Percentiles rank a stretch among this genome's conserved stretches.
These are phyloP conservation scores for Ostrea edulis DNA, from an alignment of 1,140 invertebrate species.

Conservation along the genomic window DNA sequence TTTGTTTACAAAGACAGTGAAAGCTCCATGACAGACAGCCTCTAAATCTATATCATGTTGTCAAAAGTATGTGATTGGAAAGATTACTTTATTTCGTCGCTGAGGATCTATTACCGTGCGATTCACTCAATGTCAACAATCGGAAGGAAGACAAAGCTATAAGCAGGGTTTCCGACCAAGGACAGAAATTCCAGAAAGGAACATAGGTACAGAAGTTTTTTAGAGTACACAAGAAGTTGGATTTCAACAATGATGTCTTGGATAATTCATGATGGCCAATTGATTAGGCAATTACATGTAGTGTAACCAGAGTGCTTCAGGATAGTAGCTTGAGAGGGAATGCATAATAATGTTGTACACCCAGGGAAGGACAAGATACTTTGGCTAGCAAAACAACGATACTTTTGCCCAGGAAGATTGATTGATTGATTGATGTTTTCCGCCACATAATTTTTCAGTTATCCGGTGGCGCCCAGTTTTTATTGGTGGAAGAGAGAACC, in stretches of 20 bases:
- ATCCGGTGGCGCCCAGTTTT: no score
- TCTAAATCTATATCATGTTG: neutral
- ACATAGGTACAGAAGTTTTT: neutral
- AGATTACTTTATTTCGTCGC: no score
- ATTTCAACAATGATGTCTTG: neutral
- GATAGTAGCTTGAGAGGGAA: slow-evolving; percentile 9
- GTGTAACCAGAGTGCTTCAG: slow-evolving; percentile 37
- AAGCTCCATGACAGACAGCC: neutral
- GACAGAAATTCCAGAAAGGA: neutral
- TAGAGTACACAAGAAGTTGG: no score
- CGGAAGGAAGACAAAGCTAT: slow-evolving; percentile 27
- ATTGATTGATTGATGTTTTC: no score
- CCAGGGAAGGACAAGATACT: neutral
- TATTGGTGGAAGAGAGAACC: no score
- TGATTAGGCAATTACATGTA: slow-evolving; percentile 30
- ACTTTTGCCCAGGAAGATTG: no score
- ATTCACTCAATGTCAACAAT: slow-evolving; percentile 1
- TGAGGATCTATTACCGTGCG: neutral
- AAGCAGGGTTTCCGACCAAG: neutral
- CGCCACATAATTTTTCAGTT: no score
- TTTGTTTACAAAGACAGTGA: neutral
- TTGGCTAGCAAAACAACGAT: no score
- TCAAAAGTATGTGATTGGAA: neutral
- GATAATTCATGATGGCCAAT: neutral
- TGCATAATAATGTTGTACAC: slow-evolving; percentile 50